A percentile compares a stretch with the other conserved stretches of the same genome.
Conservation (phyloP, 2,113 vertebrate genomes). For the Sitta europaea region DNA sequence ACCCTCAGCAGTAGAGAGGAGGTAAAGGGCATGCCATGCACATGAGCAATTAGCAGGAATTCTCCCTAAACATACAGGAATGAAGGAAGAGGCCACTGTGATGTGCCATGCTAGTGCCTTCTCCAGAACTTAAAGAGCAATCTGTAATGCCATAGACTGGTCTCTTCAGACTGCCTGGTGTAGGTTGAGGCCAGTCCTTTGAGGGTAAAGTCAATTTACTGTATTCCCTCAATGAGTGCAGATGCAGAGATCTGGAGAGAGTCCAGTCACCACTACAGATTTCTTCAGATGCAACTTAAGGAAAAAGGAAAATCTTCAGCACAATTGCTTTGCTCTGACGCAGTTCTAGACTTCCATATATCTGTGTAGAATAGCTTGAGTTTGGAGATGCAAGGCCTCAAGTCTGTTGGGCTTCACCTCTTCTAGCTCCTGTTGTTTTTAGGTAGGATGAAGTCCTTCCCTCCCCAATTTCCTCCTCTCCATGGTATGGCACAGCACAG, state of each 20-base stretch:
- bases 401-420: neutral
- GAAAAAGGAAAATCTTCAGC: neutral
- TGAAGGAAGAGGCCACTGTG: neutral
- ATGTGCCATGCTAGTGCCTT: neutral
- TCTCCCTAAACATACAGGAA: neutral
- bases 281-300: neutral
- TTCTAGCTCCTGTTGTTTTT: neutral
- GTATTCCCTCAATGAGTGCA: neutral
- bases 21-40: neutral
- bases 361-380: neutral
- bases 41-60: neutral
- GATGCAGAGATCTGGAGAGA: neutral
- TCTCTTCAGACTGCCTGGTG: neutral
- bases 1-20: neutral
- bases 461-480: neutral
- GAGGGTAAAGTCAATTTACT: neutral
- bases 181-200: neutral
- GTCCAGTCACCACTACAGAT: rapidly evolving
- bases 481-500: rapidly evolving
- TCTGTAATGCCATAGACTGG: neutral
- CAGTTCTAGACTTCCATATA: neutral
- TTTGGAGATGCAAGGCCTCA: neutral
- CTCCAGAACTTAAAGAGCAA: neutral
- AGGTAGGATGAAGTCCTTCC: neutral
- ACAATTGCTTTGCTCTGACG: neutral